These are phyloP conservation scores for Parus major DNA, from an alignment of 2,113 vertebrate species.

Conservation along the genomic window DNA sequence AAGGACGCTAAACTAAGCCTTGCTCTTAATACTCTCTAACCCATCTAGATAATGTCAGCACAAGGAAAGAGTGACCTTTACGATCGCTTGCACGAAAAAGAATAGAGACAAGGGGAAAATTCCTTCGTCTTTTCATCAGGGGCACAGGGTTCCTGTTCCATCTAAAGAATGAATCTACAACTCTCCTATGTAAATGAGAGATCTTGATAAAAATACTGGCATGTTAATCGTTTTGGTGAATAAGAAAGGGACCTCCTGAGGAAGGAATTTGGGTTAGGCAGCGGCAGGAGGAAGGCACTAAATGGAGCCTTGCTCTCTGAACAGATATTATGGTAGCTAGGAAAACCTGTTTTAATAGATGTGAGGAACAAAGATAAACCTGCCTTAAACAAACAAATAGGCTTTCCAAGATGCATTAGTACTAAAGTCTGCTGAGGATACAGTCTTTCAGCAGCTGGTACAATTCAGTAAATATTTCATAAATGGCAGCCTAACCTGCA, in stretches of 20 bases:
- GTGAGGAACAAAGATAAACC: not conserved
- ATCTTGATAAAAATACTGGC: not conserved
- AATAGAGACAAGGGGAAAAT: not conserved
- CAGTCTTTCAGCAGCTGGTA: not conserved
- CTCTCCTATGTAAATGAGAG: not conserved
- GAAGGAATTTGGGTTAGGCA: not conserved
- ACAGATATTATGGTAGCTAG: not conserved
- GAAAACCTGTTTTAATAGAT: not conserved
- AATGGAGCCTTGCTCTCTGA: not conserved
- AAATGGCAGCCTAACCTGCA: not conserved
- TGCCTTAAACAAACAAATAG: not conserved
- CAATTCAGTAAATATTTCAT: not conserved
- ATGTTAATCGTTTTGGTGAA: not conserved
- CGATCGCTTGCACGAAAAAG: not conserved
- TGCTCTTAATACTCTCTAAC: slow-evolving; percentile 49
- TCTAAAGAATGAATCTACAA: not conserved
- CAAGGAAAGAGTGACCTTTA: slow-evolving; percentile 50
- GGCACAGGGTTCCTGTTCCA: not conserved
- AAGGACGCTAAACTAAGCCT: slow-evolving; percentile 34
- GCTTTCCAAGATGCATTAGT: not conserved
- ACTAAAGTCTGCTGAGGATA: not conserved
- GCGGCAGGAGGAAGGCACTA: not conserved
- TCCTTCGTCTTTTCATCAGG: not conserved
- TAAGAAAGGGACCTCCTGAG: slow-evolving; percentile 1
- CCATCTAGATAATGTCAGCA: slow-evolving; percentile 26